Base-by-base conservation (phyloP, 2,797 vertebrate species). In the Neopelma chrysocephalum region DNA sequence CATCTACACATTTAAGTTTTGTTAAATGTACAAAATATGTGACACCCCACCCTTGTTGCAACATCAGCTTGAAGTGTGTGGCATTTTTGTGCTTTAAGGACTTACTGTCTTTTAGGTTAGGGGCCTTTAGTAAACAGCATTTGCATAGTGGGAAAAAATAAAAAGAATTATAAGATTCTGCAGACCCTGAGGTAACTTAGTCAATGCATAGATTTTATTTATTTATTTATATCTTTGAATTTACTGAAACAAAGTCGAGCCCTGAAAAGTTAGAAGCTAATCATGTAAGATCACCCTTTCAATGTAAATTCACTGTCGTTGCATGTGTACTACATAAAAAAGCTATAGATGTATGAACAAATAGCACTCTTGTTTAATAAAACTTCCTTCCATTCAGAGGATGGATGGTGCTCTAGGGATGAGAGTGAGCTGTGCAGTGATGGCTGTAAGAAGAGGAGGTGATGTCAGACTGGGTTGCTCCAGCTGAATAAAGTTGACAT, bases 11-110 rank as follows among this genome's bases (percentile, higher is more conserved):
- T 88, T 93, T 75, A 87, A 42, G 15, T 96, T 95, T 94, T 87
- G 40, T 64, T 95, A 94, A 94, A 90, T 78, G 61, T 88, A n/a
- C 36, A 50, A 94, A 96, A 47, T 94, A 80, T 81, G 68, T 71
- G 60, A 47, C 76, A 89, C 81, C 93, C 78, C 89, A 90, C 89
- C 95, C 89, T 93, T 91, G 48, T 96, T 94, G 76, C 87, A 89
- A 89, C 64, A 94, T 51, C 50, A 82, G 0, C 64, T 75, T 57
- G 16, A 53, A 76, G 48, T 36, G 36, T 76, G 62, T 75, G 84
- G 19, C 21, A 70, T 76, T 91, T 94, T 42, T 51, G 27, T 92
- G 38, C 19, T 91, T 76, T 87, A 78, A 95, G 68, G 62, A 92
- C n/a, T 56, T 57, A 21, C 2, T 68, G 75, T 77, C 48, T 82